Base-by-base conservation (phyloP, 2,797 vertebrate species). In the Pagetopsis macropterus region DNA sequence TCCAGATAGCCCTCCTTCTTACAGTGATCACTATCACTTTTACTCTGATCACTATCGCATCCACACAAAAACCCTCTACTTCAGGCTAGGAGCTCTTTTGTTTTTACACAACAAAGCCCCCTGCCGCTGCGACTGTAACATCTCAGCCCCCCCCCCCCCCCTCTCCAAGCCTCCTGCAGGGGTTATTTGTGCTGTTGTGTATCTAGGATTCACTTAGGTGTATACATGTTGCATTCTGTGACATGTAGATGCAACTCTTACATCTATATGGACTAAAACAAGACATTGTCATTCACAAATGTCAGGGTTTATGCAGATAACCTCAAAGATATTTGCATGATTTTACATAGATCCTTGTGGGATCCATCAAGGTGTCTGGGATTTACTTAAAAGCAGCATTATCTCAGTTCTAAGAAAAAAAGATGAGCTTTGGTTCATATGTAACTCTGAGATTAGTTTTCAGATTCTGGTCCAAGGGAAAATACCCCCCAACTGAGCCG, bases 21-120 rank as follows among this genome's bases (percentile, higher is more conserved):
- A 70, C 70, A 75, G 65, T 16, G 85, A 91, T 91, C 78, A 55
- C 88, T 87, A 89, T 91, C 88, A 11, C 77, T 72, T 81, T 62
- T 49, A 56, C 82, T 87, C 74, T 81, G 86, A 87, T 90, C 84
- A 64, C 84, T 85, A 84, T 90, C 87, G 77, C 73, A 69, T 49
- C 73, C 64, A 74, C 84, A 83, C 82, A 82, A 72, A 84, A 76
- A 49, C 46, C 48, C 51, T 63, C 56, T 51, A 72, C 84, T 78
- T 87, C 77, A 64, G 41, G 60, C 84, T 67, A 15, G 55, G 57
- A 70, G 82, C 79, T 60, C 62, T 87, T 79, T 91, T 90, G 84
- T 86, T 89, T 91, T 90, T 81, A 80, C 79, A 92, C 83, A 91
- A 90, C 88, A 91, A 89, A 88, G 72, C 65, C 55, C 33, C n/a